Evolutionary conservation across 2,888 invertebrate species (phyloP).

Genomic region (Volucella inanis): DNA sequence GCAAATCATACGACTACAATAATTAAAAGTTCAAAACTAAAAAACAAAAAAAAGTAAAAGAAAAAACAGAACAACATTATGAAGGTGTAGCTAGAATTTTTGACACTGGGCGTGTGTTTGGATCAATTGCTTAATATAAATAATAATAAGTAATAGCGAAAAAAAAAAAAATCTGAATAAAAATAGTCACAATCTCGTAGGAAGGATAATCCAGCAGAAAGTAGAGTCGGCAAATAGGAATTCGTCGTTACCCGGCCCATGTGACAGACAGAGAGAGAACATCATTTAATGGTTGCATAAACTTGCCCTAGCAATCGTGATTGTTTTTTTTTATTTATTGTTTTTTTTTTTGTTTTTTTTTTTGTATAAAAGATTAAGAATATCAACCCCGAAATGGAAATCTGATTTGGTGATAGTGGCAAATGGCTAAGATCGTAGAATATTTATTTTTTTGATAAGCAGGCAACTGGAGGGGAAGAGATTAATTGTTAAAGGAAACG

Average conservation of each 20-base stretch:
- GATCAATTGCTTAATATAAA: constrained; percentile 16
- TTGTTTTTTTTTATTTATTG: constrained; percentile 7
- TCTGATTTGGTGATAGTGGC: too few relatives aligned
- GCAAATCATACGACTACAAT: background rate
- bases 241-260: constrained; percentile 1
- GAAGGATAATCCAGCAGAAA: constrained; percentile 18
- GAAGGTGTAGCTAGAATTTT: constrained; percentile 8
- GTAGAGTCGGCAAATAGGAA: constrained; percentile 10
- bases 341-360: background rate
- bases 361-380: background rate
- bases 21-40: background rate
- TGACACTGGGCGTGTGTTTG: constrained; percentile 42
- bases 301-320: constrained; percentile 12
- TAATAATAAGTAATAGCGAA: constrained; percentile 19
- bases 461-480: background rate
- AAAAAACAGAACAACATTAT: background rate
- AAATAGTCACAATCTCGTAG: too few relatives aligned
- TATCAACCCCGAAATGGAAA: too few relatives aligned
- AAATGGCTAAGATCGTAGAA: background rate
- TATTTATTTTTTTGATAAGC: background rate
- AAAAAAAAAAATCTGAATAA: background rate
- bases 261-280: constrained; percentile 35
- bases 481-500: background rate
- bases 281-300: constrained; percentile 33
- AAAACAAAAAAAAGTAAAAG: background rate